Percentiles rank a stretch among this genome's conserved stretches.
These are phyloP conservation scores for Tretioscincus oriximinensis DNA, from an alignment of 2,113 vertebrate species.

Conservation along the genomic window DNA sequence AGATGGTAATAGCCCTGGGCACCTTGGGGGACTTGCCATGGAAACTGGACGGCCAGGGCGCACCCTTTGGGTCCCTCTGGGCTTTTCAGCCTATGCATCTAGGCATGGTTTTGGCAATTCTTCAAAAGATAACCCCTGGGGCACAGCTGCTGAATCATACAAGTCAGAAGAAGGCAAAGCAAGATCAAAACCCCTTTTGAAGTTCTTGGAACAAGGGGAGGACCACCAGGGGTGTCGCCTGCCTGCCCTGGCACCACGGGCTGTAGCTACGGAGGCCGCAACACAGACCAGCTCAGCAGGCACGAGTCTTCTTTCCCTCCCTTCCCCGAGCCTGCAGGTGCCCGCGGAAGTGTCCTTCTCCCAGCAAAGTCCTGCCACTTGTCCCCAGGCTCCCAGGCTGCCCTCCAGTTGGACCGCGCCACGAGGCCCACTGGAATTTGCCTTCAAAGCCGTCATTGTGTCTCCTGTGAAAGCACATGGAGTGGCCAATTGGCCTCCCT, in stretches of 20 bases:
- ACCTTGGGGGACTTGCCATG: too few relatives aligned
- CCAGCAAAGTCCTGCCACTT: too few relatives aligned
- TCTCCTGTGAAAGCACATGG: constrained; percentile 67
- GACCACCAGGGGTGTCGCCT: background rate
- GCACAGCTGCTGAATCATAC: too few relatives aligned
- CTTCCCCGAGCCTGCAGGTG: background rate
- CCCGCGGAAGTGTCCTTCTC: too few relatives aligned
- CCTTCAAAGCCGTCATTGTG: constrained; percentile 72
- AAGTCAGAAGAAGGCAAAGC: background rate
- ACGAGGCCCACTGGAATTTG: constrained; percentile 62
- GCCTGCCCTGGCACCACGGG: background rate
- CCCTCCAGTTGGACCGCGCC: constrained; percentile 67
- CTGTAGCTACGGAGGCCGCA: background rate
- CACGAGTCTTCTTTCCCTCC: background rate
- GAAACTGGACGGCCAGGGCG: too few relatives aligned
- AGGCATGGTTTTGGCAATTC: too few relatives aligned
- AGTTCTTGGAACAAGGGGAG: background rate
- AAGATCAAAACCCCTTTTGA: too few relatives aligned
- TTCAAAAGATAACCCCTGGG: too few relatives aligned
- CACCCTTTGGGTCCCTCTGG: too few relatives aligned
- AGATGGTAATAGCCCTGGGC: too few relatives aligned
- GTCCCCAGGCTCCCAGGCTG: background rate
- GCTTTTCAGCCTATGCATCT: too few relatives aligned
- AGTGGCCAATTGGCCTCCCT: constrained; percentile 65
- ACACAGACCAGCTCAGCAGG: background rate